Evolutionary conservation across 2,888 invertebrate species (phyloP).

Genomic region (Eupithecia vulgata): DNA sequence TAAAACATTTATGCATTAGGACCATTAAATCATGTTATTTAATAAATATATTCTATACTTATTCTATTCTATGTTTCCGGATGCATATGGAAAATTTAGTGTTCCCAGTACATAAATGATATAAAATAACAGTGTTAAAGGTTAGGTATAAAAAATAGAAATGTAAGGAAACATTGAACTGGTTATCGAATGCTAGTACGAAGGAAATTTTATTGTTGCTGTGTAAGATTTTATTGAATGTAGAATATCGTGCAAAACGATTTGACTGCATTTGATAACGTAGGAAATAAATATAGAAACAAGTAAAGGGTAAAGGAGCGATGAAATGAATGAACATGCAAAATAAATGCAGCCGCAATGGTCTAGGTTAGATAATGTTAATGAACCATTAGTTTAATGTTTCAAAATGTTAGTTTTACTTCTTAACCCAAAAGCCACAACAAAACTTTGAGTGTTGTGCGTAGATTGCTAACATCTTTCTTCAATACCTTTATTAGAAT

Average conservation of each 20-base stretch:
- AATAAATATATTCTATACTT: background rate
- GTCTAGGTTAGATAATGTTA: constrained; percentile 56
- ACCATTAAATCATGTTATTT: constrained; percentile 8
- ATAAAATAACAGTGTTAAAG: background rate
- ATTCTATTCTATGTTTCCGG: background rate
- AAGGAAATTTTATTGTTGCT: background rate
- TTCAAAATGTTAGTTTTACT: constrained; percentile 57
- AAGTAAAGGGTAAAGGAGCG: constrained; percentile 42
- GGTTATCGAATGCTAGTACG: background rate
- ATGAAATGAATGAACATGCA: constrained; percentile 58
- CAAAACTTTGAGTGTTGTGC: constrained; percentile 72
- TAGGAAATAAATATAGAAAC: constrained; percentile 25
- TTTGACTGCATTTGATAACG: constrained; percentile 5
- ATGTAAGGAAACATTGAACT: constrained; percentile 1
- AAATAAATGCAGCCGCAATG: constrained; percentile 78
- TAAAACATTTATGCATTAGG: constrained; percentile 35
- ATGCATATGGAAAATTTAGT: background rate
- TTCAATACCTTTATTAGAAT: constrained; percentile 30
- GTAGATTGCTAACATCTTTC: constrained; percentile 63
- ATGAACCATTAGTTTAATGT: constrained; percentile 56
- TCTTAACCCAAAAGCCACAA: constrained; percentile 77
- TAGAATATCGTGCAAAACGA: constrained; percentile 3
- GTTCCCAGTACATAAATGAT: constrained; percentile 1
- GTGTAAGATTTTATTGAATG: background rate
- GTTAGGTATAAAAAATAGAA: constrained; percentile 8